These are phyloP conservation scores for Amazona vittata DNA, from an alignment of 2,113 vertebrate species.

Conservation along the genomic window DNA sequence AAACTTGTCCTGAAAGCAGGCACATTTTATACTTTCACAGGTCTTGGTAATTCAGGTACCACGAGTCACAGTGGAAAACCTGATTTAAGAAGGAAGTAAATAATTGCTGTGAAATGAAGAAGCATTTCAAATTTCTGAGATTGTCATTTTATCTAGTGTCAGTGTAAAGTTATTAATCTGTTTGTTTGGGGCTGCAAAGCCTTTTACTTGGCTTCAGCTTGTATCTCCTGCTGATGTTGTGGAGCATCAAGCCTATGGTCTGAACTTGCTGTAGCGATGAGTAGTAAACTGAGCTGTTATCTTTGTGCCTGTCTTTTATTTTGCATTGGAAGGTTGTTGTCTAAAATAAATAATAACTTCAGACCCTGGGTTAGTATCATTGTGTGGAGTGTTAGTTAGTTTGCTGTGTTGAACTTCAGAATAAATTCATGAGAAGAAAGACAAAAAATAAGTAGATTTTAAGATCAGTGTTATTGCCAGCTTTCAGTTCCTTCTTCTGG, in stretches of 20 bases:
- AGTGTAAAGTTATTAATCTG: not conserved
- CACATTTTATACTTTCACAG: rapidly evolving
- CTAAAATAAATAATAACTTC: not conserved
- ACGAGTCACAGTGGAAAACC: rapidly evolving
- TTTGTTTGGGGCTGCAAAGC: not conserved
- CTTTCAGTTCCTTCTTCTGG: not conserved
- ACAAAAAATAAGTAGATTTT: not conserved
- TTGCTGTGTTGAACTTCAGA: not conserved
- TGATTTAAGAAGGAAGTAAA: not conserved
- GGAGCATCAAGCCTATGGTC: not conserved
- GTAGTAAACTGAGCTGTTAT: not conserved
- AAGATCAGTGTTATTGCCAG: not conserved
- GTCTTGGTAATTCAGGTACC: not conserved
- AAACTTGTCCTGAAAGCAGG: not conserved
- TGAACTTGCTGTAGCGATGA: not conserved
- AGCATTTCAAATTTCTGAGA: not conserved
- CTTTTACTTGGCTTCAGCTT: not conserved
- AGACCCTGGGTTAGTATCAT: not conserved
- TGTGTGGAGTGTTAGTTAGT: not conserved
- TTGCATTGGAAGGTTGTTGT: not conserved
- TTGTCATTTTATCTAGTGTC: not conserved
- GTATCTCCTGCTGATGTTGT: not conserved
- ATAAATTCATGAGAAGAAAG: not conserved
- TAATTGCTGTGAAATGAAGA: not conserved
- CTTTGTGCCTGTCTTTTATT: not conserved